A percentile compares a stretch with the other conserved stretches of the same genome.
phyloP scores from a whole-genome alignment of 1,140 invertebrate genomes.

The Philaenus spumarius region DNA sequence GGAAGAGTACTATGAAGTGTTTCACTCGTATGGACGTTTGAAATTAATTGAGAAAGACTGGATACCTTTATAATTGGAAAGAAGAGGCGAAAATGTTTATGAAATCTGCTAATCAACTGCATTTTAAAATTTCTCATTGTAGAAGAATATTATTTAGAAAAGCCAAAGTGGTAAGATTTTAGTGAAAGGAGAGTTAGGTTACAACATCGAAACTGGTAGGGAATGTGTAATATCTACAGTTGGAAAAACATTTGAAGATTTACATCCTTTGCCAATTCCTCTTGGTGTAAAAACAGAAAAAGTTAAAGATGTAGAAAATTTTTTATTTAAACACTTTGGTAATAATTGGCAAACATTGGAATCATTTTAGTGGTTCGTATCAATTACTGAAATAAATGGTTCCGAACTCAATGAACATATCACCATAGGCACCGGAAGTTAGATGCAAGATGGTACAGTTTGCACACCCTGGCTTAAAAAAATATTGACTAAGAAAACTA shows the following conservation, averaged over 20 bases:
- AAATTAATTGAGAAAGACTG: neutral
- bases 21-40: conserved; percentile 16
- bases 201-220: neutral
- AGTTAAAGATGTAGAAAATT: conserved; percentile 4
- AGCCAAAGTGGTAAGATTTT: conserved; percentile 3
- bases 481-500: too few species aligned
- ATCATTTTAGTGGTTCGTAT: neutral
- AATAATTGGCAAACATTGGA: conserved; percentile 10
- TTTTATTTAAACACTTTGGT: conserved; percentile 10
- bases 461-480: too few species aligned
- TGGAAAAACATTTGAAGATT: neutral
- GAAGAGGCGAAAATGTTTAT: neutral
- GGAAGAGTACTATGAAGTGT: conserved; percentile 16
- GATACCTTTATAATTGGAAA: conserved; percentile 12
- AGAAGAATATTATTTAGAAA: conserved; percentile 10
- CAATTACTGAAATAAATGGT: neutral
- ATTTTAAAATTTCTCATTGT: conserved; percentile 18
- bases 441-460: too few species aligned
- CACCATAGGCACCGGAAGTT: too few species aligned
- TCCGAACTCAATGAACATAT: neutral
- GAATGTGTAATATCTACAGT: neutral
- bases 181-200: conserved; percentile 15
- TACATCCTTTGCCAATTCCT: neutral
- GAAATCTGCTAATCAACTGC: conserved; percentile 5
- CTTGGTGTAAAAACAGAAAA: neutral